These are phyloP conservation scores for Trachelus iudaicus DNA, from an alignment of 2,888 invertebrate genomes.

Conservation along the genomic window DNA sequence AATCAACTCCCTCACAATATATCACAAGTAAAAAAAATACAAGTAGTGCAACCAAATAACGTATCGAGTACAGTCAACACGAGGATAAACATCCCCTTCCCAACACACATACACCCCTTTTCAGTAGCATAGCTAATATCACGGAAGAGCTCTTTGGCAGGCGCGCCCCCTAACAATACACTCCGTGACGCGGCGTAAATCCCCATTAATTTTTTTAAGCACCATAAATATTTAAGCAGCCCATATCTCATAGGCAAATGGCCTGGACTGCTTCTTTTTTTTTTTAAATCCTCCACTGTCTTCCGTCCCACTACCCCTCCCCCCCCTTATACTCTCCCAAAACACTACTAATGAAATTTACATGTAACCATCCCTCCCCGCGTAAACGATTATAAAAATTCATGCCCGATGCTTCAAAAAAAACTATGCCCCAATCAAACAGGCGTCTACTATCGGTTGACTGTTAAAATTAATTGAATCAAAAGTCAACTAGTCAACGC, in stretches of 20 bases:
- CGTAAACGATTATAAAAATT: neutral
- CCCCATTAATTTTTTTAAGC: conserved; percentile 56
- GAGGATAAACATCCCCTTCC: neutral
- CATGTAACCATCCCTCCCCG: conserved; percentile 17
- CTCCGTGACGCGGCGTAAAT: conserved; percentile 44
- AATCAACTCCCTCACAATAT: neutral
- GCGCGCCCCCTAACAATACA: conserved; percentile 37
- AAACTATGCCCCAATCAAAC: neutral
- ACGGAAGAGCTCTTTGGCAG: conserved; percentile 46
- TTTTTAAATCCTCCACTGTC: neutral
- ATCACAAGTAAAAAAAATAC: neutral
- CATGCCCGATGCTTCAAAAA: neutral
- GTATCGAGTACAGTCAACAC: neutral
- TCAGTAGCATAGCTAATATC: conserved; percentile 46
- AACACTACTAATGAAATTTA: conserved; percentile 36
- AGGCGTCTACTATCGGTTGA: neutral
- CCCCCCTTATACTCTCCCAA: neutral
- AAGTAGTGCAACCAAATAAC: neutral
- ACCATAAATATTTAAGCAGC: conserved; percentile 55
- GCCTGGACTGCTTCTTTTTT: conserved; percentile 26
- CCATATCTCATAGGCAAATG: conserved; percentile 50
- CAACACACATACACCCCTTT: conserved; percentile 27
- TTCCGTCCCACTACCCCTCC: neutral
- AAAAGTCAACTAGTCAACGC: neutral
- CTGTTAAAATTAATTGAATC: neutral